Conservation (phyloP, 2,113 vertebrate species). For the Tringa solitaria region DNA sequence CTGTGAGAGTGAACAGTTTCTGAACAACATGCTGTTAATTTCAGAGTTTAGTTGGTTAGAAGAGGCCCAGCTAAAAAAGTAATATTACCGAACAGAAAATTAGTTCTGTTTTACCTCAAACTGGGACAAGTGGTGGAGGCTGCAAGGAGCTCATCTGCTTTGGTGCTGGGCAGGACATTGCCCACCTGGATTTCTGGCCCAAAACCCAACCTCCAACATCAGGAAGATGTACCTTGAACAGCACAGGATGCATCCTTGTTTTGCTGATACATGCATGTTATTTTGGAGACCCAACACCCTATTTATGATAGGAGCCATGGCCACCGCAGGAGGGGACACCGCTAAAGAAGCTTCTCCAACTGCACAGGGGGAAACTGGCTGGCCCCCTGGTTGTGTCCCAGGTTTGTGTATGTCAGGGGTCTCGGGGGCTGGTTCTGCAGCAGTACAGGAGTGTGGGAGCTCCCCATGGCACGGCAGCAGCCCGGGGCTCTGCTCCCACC, state of each 20-base stretch:
- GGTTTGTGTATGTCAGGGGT: background rate
- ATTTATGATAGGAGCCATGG: background rate
- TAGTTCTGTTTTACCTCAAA: no score
- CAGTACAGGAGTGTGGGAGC: background rate
- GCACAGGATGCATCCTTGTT: background rate
- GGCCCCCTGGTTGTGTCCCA: background rate
- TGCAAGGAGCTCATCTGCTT: background rate
- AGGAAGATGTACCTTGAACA: background rate
- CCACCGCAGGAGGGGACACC: fast-evolving
- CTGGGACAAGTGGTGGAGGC: background rate
- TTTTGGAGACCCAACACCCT: background rate
- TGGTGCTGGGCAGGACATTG: background rate
- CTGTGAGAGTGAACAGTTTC: no score
- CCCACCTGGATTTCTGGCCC: background rate
- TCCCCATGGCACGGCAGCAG: fast-evolving
- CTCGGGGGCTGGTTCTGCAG: background rate
- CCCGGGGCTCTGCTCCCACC: fast-evolving
- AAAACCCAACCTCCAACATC: background rate
- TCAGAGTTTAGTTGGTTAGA: no score
- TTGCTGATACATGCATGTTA: background rate
- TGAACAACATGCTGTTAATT: no score
- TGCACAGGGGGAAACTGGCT: no score
- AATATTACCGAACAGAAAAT: no score
- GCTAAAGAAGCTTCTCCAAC: background rate
- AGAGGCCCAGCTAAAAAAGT: no score